Base-by-base conservation (phyloP, 2,888 invertebrate genomes). In the Drosophila cyrtoloma region DNA sequence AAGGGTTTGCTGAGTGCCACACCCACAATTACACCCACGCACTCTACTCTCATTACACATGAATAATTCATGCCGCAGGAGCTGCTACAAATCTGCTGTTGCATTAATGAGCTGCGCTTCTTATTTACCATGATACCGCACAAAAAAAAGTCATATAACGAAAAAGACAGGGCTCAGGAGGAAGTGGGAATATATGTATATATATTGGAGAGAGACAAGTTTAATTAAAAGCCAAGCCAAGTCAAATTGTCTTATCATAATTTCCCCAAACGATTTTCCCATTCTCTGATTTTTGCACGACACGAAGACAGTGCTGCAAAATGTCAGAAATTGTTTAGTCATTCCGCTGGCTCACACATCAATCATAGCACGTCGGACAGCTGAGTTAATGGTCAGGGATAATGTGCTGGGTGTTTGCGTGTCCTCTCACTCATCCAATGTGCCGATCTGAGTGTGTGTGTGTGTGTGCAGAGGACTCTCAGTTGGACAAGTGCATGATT, bases 181-280 rank as follows among this genome's bases (percentile, higher is more conserved):
- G 37, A 68, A 57, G 47, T 37, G 50, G 51, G 30, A 39, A 50
- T 64, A 75, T 62, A 61, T 75, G 56, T 22, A 22, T 56, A 63
- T 71, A 65, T 33, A 12, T 33, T 12, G 33, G 12, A 59, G 47
- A 65, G 63, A 47, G 64, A 66, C 82, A 84, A 67, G 72, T 90
- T 90, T 89, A 90, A 90, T 90, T 90, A 88, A 89, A 80, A 50
- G 77, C 35, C 56, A 63, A 78, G 78, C 67, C 71, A 79, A 86
- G 59, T 74, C 77, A 90, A 90, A 88, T 88, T 88, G 87, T 88
- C 90, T 88, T 88, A 90, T 88, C 90, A 90, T 90, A 90, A 90
- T 83, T 84, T 81, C 63, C 58, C 58, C 67, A 69, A 63, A 50
- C 80, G 62, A 73, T 75, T 77, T 74, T 68, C 61, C 55, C 56